Conservation (phyloP, 2,888 invertebrate species). For the Eupithecia pulchellata region DNA sequence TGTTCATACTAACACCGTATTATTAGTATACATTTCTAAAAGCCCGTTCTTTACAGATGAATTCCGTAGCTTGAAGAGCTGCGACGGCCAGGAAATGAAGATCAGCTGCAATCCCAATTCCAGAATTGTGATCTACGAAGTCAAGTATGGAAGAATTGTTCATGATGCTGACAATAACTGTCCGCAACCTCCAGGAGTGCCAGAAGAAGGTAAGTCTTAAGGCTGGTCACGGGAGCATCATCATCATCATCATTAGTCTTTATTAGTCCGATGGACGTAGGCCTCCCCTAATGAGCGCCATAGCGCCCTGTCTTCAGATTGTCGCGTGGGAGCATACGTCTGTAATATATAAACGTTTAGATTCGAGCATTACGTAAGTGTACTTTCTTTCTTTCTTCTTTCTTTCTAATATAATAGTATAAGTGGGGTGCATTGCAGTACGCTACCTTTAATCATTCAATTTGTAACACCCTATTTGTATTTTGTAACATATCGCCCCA, state of each 20-base stretch:
- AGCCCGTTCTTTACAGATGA: slow-evolving; percentile 88
- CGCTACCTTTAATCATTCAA: background rate
- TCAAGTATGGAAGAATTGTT: slow-evolving; percentile 93
- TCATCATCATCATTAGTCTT: too few relatives aligned
- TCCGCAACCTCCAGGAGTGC: slow-evolving; percentile 90
- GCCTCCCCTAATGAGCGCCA: too few relatives aligned
- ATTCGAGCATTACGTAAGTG: background rate
- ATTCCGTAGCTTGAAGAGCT: slow-evolving; percentile 94
- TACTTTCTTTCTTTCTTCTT: too few relatives aligned
- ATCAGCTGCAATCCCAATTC: slow-evolving; percentile 93
- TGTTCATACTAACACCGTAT: too few relatives aligned
- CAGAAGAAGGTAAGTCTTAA: slow-evolving; percentile 91
- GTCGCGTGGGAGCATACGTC: background rate
- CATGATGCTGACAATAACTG: slow-evolving; percentile 92
- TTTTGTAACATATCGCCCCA: background rate
- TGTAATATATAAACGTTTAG: background rate
- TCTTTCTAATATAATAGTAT: too few relatives aligned
- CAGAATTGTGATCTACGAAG: slow-evolving; percentile 94
- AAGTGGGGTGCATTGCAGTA: too few relatives aligned
- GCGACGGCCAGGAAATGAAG: slow-evolving; percentile 93
- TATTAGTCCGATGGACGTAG: too few relatives aligned
- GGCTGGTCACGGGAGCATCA: background rate
- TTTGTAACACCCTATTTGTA: background rate
- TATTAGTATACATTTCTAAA: background rate
- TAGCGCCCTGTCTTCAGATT: too few relatives aligned